Evolutionary conservation across 2,888 invertebrate species (phyloP), one percentile per base, ranked within the genome.

Genomic region (Euzophera pinguis): DNA sequence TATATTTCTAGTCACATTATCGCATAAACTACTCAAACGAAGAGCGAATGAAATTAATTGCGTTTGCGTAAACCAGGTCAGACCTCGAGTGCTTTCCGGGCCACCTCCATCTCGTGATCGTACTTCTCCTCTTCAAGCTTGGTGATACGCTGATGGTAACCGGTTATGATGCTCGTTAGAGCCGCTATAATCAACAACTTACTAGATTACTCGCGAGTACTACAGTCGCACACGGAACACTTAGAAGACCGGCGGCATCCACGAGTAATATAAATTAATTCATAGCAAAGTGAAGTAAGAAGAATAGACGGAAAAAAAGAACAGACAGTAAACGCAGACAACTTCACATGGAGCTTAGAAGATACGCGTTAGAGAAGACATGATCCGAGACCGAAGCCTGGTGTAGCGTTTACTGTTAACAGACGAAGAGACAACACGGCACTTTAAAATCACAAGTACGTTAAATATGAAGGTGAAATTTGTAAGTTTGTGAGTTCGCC

Each of bases 101-200:
- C 94, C 91, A 98, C 98, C 92, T 97, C 97, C 92, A 95, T 94
- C 93, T 99, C 99, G 92, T 98, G 94, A 93, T 99, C 99, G 93
- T 97, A 99, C 93, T 99, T 99, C 92, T 95, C 93, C 86, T 95
- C 94, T 91, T 98, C 97, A 85, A 97, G 93, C 77, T 92, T 91
- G 84, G 83, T 90, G 90, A 97, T 95, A 91, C 95, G 94, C 80
- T 94, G 93, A 91, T 97, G 94, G 92, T 97, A 96, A 81, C 93
- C 93, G 91, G 91, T 93, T 83, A 93, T 88, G 91, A 92, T 91
- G 89, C 93, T 92, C 91, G 93, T 93, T 82, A 93, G 91, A 90
- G 87, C 91, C 73, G 92, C 93, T 93, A 91, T 67, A 90, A 90
- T 83, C 83, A 90, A 89, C 72, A 83, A 75, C 62, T 39, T 13